These are phyloP conservation scores for Amniataba percoides DNA, from an alignment of 2,797 vertebrate species.

Conservation along the genomic window DNA sequence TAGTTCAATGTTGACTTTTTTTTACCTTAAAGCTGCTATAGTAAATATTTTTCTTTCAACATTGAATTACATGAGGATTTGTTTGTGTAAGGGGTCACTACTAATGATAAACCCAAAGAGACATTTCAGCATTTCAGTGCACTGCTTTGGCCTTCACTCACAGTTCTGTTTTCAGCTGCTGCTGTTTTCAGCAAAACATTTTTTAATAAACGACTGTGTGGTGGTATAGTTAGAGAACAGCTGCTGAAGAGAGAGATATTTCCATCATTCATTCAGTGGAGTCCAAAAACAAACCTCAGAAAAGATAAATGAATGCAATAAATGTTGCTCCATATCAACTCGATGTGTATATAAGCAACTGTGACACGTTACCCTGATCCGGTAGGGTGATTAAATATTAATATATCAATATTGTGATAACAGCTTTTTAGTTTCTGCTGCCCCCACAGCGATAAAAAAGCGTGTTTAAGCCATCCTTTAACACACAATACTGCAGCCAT, in stretches of 20 bases:
- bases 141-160: neutral
- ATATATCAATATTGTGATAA: no score
- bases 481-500: no score
- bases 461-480: no score
- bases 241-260: neutral
- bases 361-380: no score
- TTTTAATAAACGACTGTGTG: neutral
- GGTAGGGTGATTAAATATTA: no score
- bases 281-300: neutral
- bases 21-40: neutral
- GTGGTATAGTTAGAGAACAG: neutral
- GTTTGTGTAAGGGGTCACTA: neutral
- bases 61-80: neutral
- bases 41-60: neutral
- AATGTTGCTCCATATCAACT: neutral
- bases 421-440: no score
- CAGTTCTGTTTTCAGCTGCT: no score
- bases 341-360: neutral
- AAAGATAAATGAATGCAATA: neutral
- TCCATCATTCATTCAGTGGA: neutral
- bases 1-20: neutral
- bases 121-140: no score
- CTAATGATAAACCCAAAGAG: neutral
- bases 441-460: no score
- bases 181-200: neutral